phyloP scores from a whole-genome alignment of 2,113 vertebrate genomes.

The Corapipo altera region DNA sequence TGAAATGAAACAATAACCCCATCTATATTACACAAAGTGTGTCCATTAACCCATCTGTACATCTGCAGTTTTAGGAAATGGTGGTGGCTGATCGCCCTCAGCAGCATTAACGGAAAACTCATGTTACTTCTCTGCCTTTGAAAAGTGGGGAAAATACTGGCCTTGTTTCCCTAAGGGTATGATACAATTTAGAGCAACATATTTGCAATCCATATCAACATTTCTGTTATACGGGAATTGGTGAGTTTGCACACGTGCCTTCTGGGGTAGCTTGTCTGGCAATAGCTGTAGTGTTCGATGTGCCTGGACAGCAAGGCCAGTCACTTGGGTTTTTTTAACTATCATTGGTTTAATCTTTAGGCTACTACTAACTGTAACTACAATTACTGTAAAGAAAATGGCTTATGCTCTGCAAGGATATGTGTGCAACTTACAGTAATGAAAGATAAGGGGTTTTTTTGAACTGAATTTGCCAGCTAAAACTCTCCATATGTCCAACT shows the following conservation, averaged over 20 bases:
- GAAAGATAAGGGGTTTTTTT: background rate
- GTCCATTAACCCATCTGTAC: background rate
- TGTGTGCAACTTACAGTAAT: background rate
- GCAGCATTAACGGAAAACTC: background rate
- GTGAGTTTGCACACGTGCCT: background rate
- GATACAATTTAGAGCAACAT: background rate
- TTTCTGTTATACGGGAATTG: background rate
- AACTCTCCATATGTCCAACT: background rate
- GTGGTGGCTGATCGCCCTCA: fast-evolving
- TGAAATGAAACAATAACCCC: background rate
- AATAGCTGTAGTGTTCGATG: background rate
- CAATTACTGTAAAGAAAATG: background rate
- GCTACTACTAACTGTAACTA: background rate
- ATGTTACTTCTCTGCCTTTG: background rate
- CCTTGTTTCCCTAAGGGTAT: background rate
- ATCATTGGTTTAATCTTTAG: background rate
- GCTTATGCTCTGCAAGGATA: background rate
- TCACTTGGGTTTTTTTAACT: background rate
- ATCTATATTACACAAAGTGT: background rate
- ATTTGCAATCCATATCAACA: background rate
- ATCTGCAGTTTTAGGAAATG: background rate
- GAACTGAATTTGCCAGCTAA: background rate
- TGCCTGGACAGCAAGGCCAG: background rate
- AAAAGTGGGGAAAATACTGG: background rate
- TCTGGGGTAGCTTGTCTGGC: background rate